These are phyloP conservation scores for Schizopygopsis pylzovi DNA, from an alignment of 2,797 vertebrate genomes.

Conservation along the genomic window DNA sequence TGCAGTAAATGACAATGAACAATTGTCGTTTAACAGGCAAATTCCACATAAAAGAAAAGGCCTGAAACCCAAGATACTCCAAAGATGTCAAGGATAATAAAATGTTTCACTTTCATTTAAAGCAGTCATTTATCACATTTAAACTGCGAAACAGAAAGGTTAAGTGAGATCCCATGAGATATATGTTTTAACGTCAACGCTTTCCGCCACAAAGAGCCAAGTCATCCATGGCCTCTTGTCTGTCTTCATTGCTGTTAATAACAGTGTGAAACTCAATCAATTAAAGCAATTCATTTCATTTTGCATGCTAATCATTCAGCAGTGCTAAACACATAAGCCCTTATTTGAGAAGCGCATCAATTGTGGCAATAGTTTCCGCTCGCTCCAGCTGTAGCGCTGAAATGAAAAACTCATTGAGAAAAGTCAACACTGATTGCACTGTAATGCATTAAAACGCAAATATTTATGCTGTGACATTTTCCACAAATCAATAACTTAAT, in stretches of 20 bases:
- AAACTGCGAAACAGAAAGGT: slow-evolving; percentile 19
- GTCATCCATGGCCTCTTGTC: slow-evolving; percentile 66
- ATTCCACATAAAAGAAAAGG: slow-evolving; percentile 27
- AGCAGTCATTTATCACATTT: slow-evolving; percentile 39
- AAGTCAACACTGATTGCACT: slow-evolving; percentile 51
- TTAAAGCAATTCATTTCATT: slow-evolving; percentile 70
- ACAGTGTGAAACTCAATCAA: slow-evolving; percentile 73
- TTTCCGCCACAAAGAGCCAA: slow-evolving; percentile 53
- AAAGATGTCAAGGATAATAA: slow-evolving; percentile 35
- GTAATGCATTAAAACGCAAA: slow-evolving; percentile 46
- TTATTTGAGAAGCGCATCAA: slow-evolving; percentile 36
- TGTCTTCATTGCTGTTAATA: slow-evolving; percentile 66
- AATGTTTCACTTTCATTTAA: slow-evolving; percentile 44
- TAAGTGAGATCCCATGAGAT: slow-evolving; percentile 27
- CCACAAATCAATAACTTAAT: slow-evolving; percentile 50
- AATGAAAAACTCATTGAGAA: slow-evolving; percentile 45
- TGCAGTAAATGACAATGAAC: not conserved
- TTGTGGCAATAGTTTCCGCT: slow-evolving; percentile 8
- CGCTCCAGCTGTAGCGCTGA: slow-evolving; percentile 30
- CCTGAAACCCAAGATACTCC: slow-evolving; percentile 5
- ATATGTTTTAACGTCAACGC: slow-evolving; percentile 15
- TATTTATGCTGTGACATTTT: slow-evolving; percentile 55
- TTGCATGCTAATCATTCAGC: slow-evolving; percentile 66
- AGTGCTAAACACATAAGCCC: slow-evolving; percentile 26
- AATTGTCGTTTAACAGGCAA: not conserved